Base-by-base conservation (phyloP, 2,888 invertebrate genomes). In the Pseudococcus jackbeardsleyi region DNA sequence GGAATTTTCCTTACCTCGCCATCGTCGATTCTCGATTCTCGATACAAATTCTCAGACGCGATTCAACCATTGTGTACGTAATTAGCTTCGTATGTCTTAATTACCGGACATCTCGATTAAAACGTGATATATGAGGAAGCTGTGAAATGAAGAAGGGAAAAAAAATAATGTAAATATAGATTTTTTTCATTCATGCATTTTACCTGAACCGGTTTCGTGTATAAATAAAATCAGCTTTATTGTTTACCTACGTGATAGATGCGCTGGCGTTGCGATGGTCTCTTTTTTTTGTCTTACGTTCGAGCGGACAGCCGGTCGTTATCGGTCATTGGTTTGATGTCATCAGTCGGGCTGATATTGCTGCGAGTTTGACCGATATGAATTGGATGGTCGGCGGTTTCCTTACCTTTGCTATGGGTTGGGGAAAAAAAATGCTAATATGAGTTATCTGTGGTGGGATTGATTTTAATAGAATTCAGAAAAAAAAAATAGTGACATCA, bases 91-190 rank as follows among this genome's bases (percentile, higher is more conserved):
- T 17, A 50, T 26, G 68, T 68, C 68, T 68, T 68, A 68, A 68
- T 68, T 68, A 68, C 22, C 26, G 68, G 26, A 68, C 68, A 26
- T 68, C 68, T 68, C 26, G 22, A 26, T 68, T 26, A 26, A n/a
- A n/a, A 68, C 15, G 68, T 68, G 68, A 68, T 68, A 68, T 68
- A 68, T 68, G 68, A 68, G 68, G 68, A 68, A 68, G 68, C 68
- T 68, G 64, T 19, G 7, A 64, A 64, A 64, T n/a, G 15, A 15
- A 50, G 48, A 50, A 50, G 48, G 0, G 11, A 54, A 54, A 54
- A 54, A n/a, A 54, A 54, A 54, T n/a, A n/a, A 6, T n/a, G n/a
- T 54, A 54, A 68, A 68, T 22, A 26, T 22, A 68, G 64, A 64
- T 64, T 15, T 42, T 54, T 26, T 68, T 68, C 26, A 68, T 68